These are phyloP conservation scores for Cetoscarus ocellatus DNA, from an alignment of 2,797 vertebrate genomes.

Conservation along the genomic window DNA sequence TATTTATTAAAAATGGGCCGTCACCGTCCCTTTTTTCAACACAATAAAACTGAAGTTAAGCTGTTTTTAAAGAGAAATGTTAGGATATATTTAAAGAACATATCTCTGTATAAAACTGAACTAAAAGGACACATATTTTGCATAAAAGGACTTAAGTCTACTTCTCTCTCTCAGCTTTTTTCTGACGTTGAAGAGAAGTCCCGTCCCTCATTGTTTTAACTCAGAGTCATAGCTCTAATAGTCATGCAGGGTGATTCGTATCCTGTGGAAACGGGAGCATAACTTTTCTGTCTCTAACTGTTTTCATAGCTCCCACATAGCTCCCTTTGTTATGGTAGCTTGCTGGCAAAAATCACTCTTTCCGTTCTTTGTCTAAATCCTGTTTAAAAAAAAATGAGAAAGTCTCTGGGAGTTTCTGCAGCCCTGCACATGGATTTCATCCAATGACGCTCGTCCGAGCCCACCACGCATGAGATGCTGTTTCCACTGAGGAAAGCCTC, in stretches of 20 bases:
- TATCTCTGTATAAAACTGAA: neutral
- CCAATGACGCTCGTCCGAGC: slow-evolving; percentile 59
- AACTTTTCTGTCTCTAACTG: slow-evolving; percentile 16
- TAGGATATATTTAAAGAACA: neutral
- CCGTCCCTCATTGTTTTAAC: slow-evolving; percentile 1
- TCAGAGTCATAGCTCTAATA: neutral
- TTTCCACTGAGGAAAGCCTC: slow-evolving; percentile 81
- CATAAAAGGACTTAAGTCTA: neutral
- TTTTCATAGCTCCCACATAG: slow-evolving; percentile 61
- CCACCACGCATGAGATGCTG: slow-evolving; percentile 60
- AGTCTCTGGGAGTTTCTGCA: slow-evolving; percentile 63
- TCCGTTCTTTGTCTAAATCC: slow-evolving; percentile 74
- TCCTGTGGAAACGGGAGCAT: slow-evolving; percentile 47
- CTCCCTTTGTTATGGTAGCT: slow-evolving; percentile 73
- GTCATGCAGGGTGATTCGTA: slow-evolving; percentile 12
- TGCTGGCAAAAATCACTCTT: slow-evolving; percentile 47
- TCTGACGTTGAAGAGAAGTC: neutral
- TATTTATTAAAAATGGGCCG: no score
- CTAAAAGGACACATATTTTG: neutral
- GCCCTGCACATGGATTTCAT: slow-evolving; percentile 56
- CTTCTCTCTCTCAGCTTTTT: neutral
- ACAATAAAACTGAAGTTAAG: no score
- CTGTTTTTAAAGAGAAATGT: neutral
- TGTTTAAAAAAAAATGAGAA: slow-evolving; percentile 52
- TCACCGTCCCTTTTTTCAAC: no score